Base-by-base conservation (phyloP, 1,140 invertebrate species). In the Semibalanus balanoides region DNA sequence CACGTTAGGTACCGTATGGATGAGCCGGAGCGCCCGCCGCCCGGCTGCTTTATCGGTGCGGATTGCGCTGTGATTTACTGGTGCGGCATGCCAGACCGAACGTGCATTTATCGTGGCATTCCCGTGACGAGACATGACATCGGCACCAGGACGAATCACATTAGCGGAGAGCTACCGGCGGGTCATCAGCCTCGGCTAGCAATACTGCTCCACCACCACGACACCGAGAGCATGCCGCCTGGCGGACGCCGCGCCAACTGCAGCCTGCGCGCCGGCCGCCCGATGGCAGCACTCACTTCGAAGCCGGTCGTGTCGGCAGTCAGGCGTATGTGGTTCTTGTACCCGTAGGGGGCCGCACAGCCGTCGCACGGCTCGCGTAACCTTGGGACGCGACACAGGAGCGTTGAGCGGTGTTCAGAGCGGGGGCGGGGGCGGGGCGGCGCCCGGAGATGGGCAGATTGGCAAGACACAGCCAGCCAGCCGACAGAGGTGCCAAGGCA, bases 321-420 rank as follows among this genome's bases (percentile, higher is more conserved):
- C 69, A 99, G 87, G 74, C 87, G 88, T 90, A 98, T 94, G 82
- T 95, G 90, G 85, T 99, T 93, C 81, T 89, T 90, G 86, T 91
- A 99, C 78, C 95, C 95, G 83, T 98, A 99, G 27, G 97, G 95
- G 77, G 93, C 89, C 74, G 90, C 93, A 87, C 96, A 98, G 31
- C 87, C 88, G 70, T 87, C 83, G 82, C 96, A 97, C 43, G 94
- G 94, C 77, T 89, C 88, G 77, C 28, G 22, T 0, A 80, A 74
- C 69, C 79, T 79, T 64, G 51, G 51, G 22, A 64, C 14, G 51
- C 51, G 51, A 19, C 51, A 64, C 51, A 64, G 7, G 51, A 1
- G 22, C 35, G 51, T 64, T 64, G 51, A 64, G 35, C 5, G 35
- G 17, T 17, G 17, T 40, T 40, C 5, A 7, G 17, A 25, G 51